Evolutionary conservation across 2,113 vertebrate genomes (phyloP), one percentile per base, ranked within the genome.

Genomic region (Pachyramphus minor): DNA sequence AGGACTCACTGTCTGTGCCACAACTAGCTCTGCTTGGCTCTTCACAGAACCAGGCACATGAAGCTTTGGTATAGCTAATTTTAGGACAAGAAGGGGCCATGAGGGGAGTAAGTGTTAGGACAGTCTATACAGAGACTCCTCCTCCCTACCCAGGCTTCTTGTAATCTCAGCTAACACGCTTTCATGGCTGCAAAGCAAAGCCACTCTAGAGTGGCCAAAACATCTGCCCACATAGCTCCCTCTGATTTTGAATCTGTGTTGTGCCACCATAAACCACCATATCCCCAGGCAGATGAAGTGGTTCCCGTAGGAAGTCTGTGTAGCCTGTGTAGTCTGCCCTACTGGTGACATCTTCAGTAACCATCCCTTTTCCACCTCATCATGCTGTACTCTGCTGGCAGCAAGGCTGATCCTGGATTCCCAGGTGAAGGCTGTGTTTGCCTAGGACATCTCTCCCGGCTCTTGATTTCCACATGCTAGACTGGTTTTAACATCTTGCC

Each of bases 151-250:
- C 69, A 42, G 33, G 23, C 13, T 33, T 30, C 41, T 79, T n/a
- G 5, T 4, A 52, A 58, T 59, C 22, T 60, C 41, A 47, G 35
- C 27, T 28, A 67, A 5, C 22, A 22, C 0, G 1, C 21, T 63
- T 35, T 24, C 45, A 11, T 2, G 35, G 28, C 17, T 17, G 11
- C 50, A 79, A 41, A 73, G 47, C 13, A 82, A 76, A 85, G 28
- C 25, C 21, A 27, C 42, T 49, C 31, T 41, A 6, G 58, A 72
- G 11, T 2, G 62, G 22, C 27, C 35, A 66, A 83, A 90, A 69
- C 3, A 5, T 28, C 56, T 64, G 19, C 62, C 33, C 2, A 1
- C 1, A 0, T 9, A 41, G 9, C 22, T 85, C 78, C 2, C 2
- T 41, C 49, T 41, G 24, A 37, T 47, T 59, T 76, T 35, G 18